phyloP scores from a whole-genome alignment of 2,888 invertebrate genomes.

The Drosophila quinaria region DNA sequence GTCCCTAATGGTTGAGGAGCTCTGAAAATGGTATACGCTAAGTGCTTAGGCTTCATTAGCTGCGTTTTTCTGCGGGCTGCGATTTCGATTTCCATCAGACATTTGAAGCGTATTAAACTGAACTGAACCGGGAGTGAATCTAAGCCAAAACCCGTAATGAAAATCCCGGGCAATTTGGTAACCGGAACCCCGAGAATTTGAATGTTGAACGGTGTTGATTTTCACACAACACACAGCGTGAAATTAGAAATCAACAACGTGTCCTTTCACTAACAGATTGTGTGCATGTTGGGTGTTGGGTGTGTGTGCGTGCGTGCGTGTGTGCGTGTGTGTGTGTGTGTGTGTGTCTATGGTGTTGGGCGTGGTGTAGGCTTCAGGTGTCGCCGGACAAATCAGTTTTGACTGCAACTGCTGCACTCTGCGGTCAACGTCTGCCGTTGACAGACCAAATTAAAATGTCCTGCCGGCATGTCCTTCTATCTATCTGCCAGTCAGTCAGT shows the following conservation, averaged over 20 bases:
- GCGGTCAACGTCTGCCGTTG: constrained; percentile 74
- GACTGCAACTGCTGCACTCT: constrained; percentile 42
- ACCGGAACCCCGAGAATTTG: constrained; percentile 8
- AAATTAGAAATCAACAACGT: constrained; percentile 80
- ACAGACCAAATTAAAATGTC: constrained; percentile 83
- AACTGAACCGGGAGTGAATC: background rate
- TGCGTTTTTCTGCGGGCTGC: constrained; percentile 75
- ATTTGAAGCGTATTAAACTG: constrained; percentile 6
- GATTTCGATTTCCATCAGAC: constrained; percentile 44
- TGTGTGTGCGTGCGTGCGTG: background rate
- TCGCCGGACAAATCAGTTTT: constrained; percentile 59
- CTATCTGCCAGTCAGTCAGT: constrained; percentile 47
- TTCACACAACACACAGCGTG: constrained; percentile 82
- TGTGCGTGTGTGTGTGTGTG: background rate
- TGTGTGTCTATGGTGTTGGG: background rate
- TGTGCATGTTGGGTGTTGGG: constrained; percentile 10
- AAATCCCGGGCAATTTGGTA: constrained; percentile 1
- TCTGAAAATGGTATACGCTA: constrained; percentile 8
- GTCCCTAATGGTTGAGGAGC: background rate
- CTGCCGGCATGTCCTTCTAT: constrained; percentile 58
- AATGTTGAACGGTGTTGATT: constrained; percentile 74
- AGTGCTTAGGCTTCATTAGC: constrained; percentile 65
- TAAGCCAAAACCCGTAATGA: constrained; percentile 3
- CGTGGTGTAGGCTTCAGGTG: constrained; percentile 63
- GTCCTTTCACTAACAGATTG: constrained; percentile 50